phyloP scores from a whole-genome alignment of 2,113 vertebrate species.

The Talpa occidentalis region DNA sequence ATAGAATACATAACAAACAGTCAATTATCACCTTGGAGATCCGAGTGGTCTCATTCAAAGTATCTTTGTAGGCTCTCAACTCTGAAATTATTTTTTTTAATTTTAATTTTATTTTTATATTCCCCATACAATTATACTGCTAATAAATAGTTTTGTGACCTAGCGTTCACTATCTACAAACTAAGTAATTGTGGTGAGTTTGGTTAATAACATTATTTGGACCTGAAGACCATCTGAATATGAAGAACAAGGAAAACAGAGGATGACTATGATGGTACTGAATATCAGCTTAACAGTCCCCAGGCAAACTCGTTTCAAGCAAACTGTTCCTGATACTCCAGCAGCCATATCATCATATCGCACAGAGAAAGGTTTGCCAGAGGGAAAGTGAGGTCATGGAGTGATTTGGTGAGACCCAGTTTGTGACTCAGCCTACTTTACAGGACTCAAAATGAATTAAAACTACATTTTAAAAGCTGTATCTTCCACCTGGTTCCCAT shows the following conservation, averaged over 20 bases:
- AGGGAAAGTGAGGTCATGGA: neutral
- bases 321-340: neutral
- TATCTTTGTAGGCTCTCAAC: neutral
- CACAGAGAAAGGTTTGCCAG: constrained; percentile 1
- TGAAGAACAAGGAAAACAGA: neutral
- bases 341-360: neutral
- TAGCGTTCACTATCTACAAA: neutral
- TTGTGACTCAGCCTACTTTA: constrained; percentile 31
- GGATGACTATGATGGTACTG: accelerated
- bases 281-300: neutral
- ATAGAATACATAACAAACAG: neutral
- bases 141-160: neutral
- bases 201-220: neutral
- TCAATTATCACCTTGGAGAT: neutral
- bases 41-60: constrained; percentile 23
- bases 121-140: no score
- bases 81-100: no score
- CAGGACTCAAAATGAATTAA: constrained; percentile 55
- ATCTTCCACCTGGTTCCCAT: constrained; percentile 67
- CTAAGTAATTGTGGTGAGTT: neutral
- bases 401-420: neutral
- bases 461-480: constrained; percentile 27
- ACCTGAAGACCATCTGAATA: neutral
- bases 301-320: neutral
- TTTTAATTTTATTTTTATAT: no score